Percentiles rank a stretch among this genome's conserved stretches.
Conservation (phyloP, 1,140 invertebrate species). For the Hirudo medicinalis region DNA sequence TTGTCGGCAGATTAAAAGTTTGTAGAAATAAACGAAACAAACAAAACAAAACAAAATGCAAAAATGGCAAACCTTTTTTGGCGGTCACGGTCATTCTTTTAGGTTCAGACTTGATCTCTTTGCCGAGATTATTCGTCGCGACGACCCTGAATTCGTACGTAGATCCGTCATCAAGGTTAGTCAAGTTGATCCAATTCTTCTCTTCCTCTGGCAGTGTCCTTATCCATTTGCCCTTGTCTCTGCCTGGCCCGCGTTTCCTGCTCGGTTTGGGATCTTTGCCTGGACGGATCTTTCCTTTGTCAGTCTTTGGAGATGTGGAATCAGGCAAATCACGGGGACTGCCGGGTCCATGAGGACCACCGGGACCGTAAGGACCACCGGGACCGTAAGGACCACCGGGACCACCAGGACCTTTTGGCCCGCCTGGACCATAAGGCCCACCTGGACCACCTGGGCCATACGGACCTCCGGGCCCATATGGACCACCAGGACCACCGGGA, state of each 20-base stretch:
- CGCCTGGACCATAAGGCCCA: background rate
- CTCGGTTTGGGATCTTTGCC: background rate
- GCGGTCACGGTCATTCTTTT: conserved; percentile 18
- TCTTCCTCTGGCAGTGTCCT: conserved; percentile 19
- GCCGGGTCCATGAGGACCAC: background rate
- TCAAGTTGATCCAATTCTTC: conserved; percentile 47
- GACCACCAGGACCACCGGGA: too few species aligned
- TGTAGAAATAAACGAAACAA: too few species aligned
- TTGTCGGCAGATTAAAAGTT: too few species aligned
- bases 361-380: background rate
- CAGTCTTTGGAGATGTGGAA: background rate
- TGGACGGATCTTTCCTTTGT: background rate
- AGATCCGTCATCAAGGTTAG: conserved; percentile 64
- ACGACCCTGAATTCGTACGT: conserved; percentile 71
- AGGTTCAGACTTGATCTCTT: conserved; percentile 17
- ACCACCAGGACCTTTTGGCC: background rate
- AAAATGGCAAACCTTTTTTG: background rate
- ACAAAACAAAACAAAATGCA: too few species aligned
- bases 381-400: background rate
- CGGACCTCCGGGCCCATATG: too few species aligned
- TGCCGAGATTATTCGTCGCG: conserved; percentile 63
- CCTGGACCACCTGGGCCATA: too few species aligned
- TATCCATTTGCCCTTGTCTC: conserved; percentile 11
- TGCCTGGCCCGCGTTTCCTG: background rate
- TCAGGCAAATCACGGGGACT: background rate